Conservation (phyloP, 2,888 invertebrate species). For the Pammene fasciana region DNA sequence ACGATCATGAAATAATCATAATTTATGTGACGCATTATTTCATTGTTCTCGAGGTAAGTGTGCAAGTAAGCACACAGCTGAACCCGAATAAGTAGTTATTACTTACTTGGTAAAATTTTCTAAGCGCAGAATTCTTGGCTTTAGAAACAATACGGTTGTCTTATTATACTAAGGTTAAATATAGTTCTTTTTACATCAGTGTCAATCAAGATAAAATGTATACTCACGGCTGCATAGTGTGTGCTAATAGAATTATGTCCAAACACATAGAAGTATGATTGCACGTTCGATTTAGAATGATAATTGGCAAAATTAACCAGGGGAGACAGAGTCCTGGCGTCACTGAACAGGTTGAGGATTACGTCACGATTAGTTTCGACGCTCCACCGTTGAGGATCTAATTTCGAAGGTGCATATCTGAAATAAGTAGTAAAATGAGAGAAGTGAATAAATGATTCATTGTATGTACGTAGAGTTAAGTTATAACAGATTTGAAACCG, state of each 20-base stretch:
- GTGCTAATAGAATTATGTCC: constrained; percentile 92
- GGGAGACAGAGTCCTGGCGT: constrained; percentile 93
- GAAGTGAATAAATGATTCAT: neutral
- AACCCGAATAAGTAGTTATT: no score
- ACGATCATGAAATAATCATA: no score
- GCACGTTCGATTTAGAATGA: constrained; percentile 88
- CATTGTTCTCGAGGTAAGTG: no score
- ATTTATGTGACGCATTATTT: no score
- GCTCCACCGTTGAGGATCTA: constrained; percentile 82
- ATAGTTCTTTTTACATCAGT: neutral
- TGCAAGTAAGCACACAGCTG: no score
- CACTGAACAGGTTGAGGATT: constrained; percentile 93
- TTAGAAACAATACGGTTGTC: no score
- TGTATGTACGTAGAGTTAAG: neutral
- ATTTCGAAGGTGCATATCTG: constrained; percentile 83
- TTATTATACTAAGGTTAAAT: no score
- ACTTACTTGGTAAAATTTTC: no score
- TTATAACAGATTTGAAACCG: no score
- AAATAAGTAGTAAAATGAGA: neutral
- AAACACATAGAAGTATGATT: constrained; percentile 94
- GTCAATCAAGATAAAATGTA: neutral
- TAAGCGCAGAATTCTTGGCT: no score
- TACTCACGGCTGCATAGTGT: constrained; percentile 89
- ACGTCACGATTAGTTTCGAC: constrained; percentile 88
- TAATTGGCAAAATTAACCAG: constrained; percentile 89